Base-by-base conservation (phyloP, 2,888 invertebrate genomes). In the Scrobipalpa atriplicella region DNA sequence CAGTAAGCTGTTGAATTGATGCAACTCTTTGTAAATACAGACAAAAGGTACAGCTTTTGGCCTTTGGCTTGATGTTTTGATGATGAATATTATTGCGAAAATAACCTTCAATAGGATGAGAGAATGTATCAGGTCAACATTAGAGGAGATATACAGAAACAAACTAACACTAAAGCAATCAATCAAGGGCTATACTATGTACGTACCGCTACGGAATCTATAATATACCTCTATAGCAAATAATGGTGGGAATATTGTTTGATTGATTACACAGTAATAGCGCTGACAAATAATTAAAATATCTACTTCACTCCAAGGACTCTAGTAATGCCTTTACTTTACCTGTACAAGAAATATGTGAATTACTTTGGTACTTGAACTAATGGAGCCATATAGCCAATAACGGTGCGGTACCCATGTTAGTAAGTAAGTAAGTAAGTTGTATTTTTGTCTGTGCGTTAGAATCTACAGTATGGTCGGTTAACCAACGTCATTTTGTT, bases 1-100 rank as follows among this genome's bases (percentile, higher is more conserved):
- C 62, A 10, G 13, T 29, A 10, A 19, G 39, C 60, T 18, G 18
- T 43, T 9, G 19, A 43, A 62, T 62, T 62, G 21, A 62, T 62
- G 29, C 8, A 47, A 11, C 47, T 62, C 62, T 62, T 47, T 19
- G n/a, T 21, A 8, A 58, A 58, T 29, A 29, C 38, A 38, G 29
- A 38, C 58, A 58, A 58, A 29, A 56, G 29, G 29, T 29, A 10
- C 8, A 47, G 38, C 38, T 36, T 56, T n/a, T 29, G 29, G n/a
- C 29, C 56, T 56, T 56, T 56, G 36, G n/a, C n/a, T 47, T 47
- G 47, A 47, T 47, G 47, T 16, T n/a, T 16, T 10, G 47, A 47
- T 16, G 47, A 47, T 47, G 47, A 5, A 47, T 16, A 47, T n/a
- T 54, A 54, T 19, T 54, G 19, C 10, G 21, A 10, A 11, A 54